Base-by-base conservation (phyloP, 2,888 invertebrate genomes). In the Torymus aiolomorphi region DNA sequence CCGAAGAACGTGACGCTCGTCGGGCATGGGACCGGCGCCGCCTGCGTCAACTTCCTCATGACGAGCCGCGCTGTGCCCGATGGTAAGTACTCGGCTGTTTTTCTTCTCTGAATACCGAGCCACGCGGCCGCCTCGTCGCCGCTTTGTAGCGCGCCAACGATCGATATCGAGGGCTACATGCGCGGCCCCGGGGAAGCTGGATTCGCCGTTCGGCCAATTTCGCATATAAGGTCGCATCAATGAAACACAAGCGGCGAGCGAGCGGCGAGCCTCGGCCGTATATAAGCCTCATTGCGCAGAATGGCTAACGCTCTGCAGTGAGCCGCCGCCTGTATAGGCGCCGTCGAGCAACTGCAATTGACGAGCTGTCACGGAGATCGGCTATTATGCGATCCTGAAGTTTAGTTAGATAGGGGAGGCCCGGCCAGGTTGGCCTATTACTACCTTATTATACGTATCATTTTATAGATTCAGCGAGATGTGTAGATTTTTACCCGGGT, bases 21-120 rank as follows among this genome's bases (percentile, higher is more conserved):
- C 89, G 98, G 98, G 0, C 98, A 98, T 88, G 98, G 98, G 5
- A 97, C 97, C 13, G 99, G 99, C 0, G 98, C 98, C 0, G 97
- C 98, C 1, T 96, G 98, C 87, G 98, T 98, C 76, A 97, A 98
- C 90, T 96, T 98, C 88, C 93, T 99, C 83, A 94, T 98, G 91
- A 96, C 98, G 54, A 98, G 98, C 51, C 95, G 97, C 83, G 97
- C 98, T 54, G 97, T 98, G 79, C 96, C 97, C 16, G 96, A 96
- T 93, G 97, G 97, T 97, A 91, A 92, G 92, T 86, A 59, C 16
- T n/a, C 14, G 12, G 57, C 14, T 70, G 0, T 14, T 67, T 4
- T 61, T 61, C 57, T 1, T 49, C 13, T 71, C 31, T 11, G n/a
- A n/a, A n/a, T n/a, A n/a, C n/a, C n/a, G n/a, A n/a, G n/a, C n/a